Percentiles rank a stretch among this genome's conserved stretches.
These are phyloP conservation scores for Synchiropus splendidus DNA, from an alignment of 2,113 vertebrate species.

Conservation along the genomic window DNA sequence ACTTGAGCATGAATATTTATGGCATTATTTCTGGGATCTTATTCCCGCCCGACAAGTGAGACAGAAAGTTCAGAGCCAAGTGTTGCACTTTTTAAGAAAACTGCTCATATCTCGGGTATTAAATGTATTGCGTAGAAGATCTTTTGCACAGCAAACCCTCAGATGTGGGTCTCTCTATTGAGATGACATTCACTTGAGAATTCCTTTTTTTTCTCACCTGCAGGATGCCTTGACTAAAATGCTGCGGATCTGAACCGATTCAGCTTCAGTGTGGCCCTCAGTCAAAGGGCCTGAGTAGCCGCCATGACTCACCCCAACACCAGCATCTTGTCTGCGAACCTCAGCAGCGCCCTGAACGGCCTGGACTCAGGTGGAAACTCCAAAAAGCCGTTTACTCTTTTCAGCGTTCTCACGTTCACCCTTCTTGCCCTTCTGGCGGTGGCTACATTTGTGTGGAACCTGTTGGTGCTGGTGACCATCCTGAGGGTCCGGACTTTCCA, in stretches of 20 bases:
- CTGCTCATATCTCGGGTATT: too few species aligned
- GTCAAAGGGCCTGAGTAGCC: constrained; percentile 16
- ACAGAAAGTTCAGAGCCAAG: too few species aligned
- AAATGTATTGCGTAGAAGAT: too few species aligned
- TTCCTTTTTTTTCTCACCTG: constrained; percentile 10
- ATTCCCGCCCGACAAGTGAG: too few species aligned
- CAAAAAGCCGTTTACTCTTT: constrained; percentile 70
- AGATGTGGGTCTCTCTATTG: too few species aligned
- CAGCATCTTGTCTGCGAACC: constrained; percentile 41
- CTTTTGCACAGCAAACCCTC: too few species aligned
- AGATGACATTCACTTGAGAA: too few species aligned
- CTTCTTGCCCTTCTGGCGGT: constrained; percentile 80
- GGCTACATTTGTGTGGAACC: constrained; percentile 90
- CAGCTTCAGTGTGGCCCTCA: constrained; percentile 9
- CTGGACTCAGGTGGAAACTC: constrained; percentile 48
- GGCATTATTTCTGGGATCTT: too few species aligned
- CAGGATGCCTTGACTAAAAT: constrained; percentile 29
- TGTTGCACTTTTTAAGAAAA: too few species aligned
- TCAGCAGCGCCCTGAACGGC: constrained; percentile 20
- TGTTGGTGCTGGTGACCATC: constrained; percentile 88
- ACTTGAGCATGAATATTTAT: too few species aligned
- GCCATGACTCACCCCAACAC: constrained; percentile 55
- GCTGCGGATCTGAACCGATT: constrained; percentile 10
- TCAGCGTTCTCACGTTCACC: constrained; percentile 77
- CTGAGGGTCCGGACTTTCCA: constrained; percentile 87